These are phyloP conservation scores for Polyodon spathula DNA, from an alignment of 2,113 vertebrate genomes.

Conservation along the genomic window DNA sequence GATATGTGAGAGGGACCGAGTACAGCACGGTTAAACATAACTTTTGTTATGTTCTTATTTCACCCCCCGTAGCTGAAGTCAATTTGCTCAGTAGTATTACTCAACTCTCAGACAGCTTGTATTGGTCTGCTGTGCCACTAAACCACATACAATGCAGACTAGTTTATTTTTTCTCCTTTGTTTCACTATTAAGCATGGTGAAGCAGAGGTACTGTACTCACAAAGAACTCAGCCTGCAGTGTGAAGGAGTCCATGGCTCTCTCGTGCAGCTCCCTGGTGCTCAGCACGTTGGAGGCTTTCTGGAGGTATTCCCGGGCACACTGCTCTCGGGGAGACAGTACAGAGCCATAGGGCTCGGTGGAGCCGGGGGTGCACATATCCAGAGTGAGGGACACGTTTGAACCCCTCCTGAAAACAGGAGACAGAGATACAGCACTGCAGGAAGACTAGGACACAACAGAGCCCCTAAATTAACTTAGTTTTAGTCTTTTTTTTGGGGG, in stretches of 20 bases:
- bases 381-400: conserved; percentile 92
- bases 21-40: no score
- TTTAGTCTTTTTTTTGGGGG: no score
- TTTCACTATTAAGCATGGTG: no score
- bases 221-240: conserved; percentile 92
- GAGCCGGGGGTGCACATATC: conserved; percentile 96
- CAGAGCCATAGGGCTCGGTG: conserved; percentile 81
- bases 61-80: no score
- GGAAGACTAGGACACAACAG: conserved; percentile 6
- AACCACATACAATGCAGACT: no score
- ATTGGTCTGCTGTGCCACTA: no score
- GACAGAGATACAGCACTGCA: neutral
- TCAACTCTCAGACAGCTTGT: no score
- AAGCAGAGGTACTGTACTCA: conserved; percentile 43
- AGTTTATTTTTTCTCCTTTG: no score
- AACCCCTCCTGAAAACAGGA: conserved; percentile 71
- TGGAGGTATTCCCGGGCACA: conserved; percentile 82
- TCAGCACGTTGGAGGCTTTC: conserved; percentile 72
- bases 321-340: conserved; percentile 87
- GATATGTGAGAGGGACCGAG: no score
- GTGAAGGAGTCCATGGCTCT: conserved; percentile 85
- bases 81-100: no score
- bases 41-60: no score
- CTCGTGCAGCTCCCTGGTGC: conserved; percentile 72
- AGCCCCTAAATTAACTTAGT: neutral